phyloP scores from a whole-genome alignment of 2,113 vertebrate genomes.

The Canis aureus region DNA sequence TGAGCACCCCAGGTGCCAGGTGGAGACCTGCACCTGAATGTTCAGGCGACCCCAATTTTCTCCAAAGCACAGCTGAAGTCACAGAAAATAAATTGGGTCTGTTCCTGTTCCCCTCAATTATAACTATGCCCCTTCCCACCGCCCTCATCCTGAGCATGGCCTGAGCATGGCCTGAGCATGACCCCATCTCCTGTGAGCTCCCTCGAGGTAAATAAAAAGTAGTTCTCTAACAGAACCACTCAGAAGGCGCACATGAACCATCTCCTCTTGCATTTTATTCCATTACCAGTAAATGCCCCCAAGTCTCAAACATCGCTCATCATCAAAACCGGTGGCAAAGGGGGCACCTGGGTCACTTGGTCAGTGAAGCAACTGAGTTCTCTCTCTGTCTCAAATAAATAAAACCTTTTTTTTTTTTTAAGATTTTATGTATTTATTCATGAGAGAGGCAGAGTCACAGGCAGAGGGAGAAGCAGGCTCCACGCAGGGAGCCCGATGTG shows the following conservation, averaged over 20 bases:
- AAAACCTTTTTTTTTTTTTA: background rate
- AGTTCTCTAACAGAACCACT: background rate
- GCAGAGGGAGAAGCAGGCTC: too few relatives aligned
- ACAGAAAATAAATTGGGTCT: background rate
- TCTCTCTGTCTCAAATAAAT: background rate
- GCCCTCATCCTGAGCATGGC: rapidly evolving
- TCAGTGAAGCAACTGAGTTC: background rate
- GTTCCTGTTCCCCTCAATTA: rapidly evolving
- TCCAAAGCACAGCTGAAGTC: rapidly evolving
- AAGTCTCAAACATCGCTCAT: rapidly evolving
- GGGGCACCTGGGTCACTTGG: background rate
- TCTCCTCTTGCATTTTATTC: background rate
- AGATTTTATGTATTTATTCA: too few relatives aligned
- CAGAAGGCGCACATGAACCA: rapidly evolving
- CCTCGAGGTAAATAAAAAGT: rapidly evolving
- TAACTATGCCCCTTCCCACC: rapidly evolving
- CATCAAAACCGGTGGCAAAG: background rate
- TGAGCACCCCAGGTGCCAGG: background rate
- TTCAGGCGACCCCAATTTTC: background rate
- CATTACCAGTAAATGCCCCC: background rate
- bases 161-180: background rate
- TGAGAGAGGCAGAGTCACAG: too few relatives aligned
- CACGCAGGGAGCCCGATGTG: too few relatives aligned
- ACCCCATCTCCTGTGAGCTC: background rate
- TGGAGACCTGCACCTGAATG: rapidly evolving